phyloP scores from a whole-genome alignment of 2,113 vertebrate species.

The Pandion haliaetus region DNA sequence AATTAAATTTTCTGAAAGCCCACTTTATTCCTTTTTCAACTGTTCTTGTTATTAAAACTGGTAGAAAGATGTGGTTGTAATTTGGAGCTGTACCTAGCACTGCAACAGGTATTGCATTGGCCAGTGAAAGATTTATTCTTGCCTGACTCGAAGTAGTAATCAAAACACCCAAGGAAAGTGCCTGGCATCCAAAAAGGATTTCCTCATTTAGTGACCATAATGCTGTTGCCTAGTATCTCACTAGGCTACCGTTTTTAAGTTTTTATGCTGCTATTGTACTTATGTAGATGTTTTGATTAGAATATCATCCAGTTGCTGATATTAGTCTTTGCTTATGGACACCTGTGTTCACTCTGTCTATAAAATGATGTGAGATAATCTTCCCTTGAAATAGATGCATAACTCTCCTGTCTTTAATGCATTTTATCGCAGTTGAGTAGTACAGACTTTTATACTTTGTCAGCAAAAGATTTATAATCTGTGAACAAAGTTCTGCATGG shows the following conservation, averaged over 20 bases:
- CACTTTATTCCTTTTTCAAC: background rate
- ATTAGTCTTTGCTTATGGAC: background rate
- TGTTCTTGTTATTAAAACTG: background rate
- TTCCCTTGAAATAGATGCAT: background rate
- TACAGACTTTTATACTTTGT: background rate
- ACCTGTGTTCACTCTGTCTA: background rate
- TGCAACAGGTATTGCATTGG: background rate
- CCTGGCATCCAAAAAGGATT: background rate
- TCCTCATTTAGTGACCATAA: background rate
- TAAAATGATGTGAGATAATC: background rate
- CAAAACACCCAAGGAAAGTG: background rate
- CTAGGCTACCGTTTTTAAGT: background rate
- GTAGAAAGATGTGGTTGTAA: background rate
- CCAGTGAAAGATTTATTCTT: background rate
- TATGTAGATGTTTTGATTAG: background rate
- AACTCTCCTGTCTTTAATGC: background rate
- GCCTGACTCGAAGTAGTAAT: background rate
- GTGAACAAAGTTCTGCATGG: background rate
- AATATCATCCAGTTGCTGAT: background rate
- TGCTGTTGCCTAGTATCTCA: background rate
- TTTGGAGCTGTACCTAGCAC: background rate
- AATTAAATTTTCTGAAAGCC: background rate
- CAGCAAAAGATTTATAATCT: background rate
- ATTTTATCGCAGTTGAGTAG: background rate
- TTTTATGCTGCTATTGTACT: background rate